Evolutionary conservation across 2,888 invertebrate species (phyloP), one percentile per base, ranked within the genome.

Genomic region (Tinea pellionella): DNA sequence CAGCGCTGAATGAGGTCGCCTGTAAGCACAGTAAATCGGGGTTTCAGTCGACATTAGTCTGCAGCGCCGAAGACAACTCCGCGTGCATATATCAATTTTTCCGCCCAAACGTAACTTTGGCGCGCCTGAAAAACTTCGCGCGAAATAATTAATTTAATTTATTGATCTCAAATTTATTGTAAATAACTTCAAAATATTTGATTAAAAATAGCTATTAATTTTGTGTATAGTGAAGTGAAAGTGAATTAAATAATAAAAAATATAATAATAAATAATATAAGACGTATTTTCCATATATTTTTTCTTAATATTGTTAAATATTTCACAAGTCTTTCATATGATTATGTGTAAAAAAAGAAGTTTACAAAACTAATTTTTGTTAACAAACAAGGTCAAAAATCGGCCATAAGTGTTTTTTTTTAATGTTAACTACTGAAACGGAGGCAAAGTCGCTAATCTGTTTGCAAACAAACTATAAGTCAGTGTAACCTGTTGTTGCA

Each of bases 361-460:
- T 78, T 76, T 74, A 69, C 74, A 65, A 61, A 74, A 78, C 69
- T 75, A 74, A 77, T 80, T 78, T 74, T 66, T 73, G 73, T 67
- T 68, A 70, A 65, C 66, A n/a, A 43, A 53, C 60, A 80, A 83
- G 79, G 80, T 80, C 80, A 75, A 78, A 77, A 80, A 78, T 78
- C 77, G 67, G 75, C 47, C 47, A 47, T 78, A 77, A 80, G 81
- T 80, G 80, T 74, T 80, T 41, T 47, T 74, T 80, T 41, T 47
- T 77, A 81, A 83, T 85, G 84, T 82, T 79, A 78, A 81, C 80
- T 80, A 78, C 77, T 74, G 74, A 64, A 74, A 77, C 75, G 73
- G 77, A 76, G 73, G 78, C 77, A 73, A 78, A 71, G 66, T 70
- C 78, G 84, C 71, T 86, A 86, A 86, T 85, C 86, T 76, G 69